Percentiles rank a stretch among this genome's conserved stretches.
Evolutionary conservation across 2,113 vertebrate genomes (phyloP).

Genomic region (Ictalurus punctatus): DNA sequence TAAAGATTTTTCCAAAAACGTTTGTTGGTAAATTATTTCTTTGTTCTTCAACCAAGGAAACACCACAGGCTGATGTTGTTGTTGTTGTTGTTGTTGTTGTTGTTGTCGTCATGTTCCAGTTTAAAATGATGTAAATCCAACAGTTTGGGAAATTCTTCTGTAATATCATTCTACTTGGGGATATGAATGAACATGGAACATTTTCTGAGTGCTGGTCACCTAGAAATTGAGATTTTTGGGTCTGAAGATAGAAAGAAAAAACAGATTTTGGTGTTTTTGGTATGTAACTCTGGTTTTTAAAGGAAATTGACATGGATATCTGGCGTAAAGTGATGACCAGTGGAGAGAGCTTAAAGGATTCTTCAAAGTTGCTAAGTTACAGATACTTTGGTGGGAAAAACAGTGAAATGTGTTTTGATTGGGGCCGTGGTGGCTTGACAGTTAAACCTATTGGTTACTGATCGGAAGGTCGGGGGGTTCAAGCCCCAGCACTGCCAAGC

Average conservation of each 20-base stretch:
- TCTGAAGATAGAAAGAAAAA: not conserved
- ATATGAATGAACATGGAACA: not conserved
- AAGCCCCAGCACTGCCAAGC: too few species aligned
- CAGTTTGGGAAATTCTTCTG: not conserved
- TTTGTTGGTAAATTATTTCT: not conserved
- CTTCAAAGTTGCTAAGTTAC: not conserved
- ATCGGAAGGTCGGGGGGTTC: too few species aligned
- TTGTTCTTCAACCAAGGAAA: not conserved
- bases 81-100: not conserved
- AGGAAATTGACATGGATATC: not conserved
- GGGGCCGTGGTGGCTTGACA: too few species aligned
- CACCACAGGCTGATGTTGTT: not conserved
- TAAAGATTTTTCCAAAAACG: not conserved
- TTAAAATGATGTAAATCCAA: not conserved
- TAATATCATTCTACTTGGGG: not conserved
- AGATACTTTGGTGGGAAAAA: not conserved
- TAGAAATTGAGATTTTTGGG: not conserved
- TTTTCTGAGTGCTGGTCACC: not conserved
- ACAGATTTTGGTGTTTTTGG: not conserved
- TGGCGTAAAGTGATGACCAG: not conserved
- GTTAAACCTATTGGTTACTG: too few species aligned
- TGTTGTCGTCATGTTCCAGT: not conserved
- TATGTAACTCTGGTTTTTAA: not conserved
- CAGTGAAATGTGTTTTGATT: too few species aligned
- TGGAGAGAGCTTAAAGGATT: not conserved